Percentiles rank a stretch among this genome's conserved stretches.
Conservation (phyloP, 2,888 invertebrate species). For the Petrolisthes manimaculis region DNA sequence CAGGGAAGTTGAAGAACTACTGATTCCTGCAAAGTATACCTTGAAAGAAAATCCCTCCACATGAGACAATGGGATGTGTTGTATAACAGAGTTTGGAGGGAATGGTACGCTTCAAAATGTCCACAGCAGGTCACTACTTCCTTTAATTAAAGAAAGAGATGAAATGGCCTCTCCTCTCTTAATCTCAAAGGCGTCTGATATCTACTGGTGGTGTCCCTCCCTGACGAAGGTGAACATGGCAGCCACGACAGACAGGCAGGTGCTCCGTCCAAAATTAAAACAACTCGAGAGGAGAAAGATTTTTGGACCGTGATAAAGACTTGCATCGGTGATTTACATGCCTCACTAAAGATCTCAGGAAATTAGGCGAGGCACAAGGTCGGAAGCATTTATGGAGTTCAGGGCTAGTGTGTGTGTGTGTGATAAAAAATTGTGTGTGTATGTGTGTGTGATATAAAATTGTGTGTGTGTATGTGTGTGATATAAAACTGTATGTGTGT, state of each 20-base stretch:
- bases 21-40: no score
- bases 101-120: no score
- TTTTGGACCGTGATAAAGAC: background rate
- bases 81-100: no score
- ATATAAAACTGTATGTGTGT: background rate
- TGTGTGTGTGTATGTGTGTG: background rate
- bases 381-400: background rate
- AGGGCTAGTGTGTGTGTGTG: background rate
- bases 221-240: background rate
- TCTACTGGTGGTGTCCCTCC: no score
- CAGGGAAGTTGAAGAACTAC: no score
- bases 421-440: background rate
- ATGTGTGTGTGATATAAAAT: background rate
- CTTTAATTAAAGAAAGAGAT: no score
- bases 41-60: no score
- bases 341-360: background rate
- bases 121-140: no score
- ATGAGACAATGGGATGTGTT: no score
- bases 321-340: background rate
- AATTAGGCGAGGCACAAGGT: slow-evolving; percentile 5
- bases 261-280: background rate
- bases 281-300: background rate
- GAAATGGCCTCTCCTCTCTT: no score
- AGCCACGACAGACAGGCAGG: background rate
- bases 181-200: no score